Evolutionary conservation across 2,113 vertebrate genomes (phyloP).

Genomic region (Mustela nigripes): DNA sequence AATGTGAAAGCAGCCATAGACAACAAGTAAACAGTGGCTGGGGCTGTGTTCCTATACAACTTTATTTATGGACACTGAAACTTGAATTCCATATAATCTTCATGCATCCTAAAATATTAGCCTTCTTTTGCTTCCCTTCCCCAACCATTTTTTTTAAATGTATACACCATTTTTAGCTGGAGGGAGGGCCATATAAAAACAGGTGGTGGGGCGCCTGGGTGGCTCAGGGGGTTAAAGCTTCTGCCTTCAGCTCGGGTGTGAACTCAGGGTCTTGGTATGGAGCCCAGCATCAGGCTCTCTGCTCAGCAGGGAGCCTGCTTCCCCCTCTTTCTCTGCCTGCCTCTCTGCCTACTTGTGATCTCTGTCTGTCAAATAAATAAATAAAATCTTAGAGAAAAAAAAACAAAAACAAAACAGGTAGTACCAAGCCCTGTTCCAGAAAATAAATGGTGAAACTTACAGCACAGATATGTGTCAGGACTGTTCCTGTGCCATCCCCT

Average conservation of each 20-base stretch:
- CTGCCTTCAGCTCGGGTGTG: too few relatives aligned
- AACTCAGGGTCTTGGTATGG: too few relatives aligned
- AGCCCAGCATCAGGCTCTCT: too few relatives aligned
- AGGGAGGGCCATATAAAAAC: neutral
- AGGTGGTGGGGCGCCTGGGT: neutral
- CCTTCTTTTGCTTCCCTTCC: neutral
- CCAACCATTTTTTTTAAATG: neutral
- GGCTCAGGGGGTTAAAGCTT: too few relatives aligned
- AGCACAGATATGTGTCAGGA: neutral
- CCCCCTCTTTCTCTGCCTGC: too few relatives aligned
- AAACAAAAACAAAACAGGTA: neutral
- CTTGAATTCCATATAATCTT: neutral
- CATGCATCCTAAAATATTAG: neutral
- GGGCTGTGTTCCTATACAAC: slow-evolving; percentile 11
- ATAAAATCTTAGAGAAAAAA: too few relatives aligned
- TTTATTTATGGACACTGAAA: slow-evolving; percentile 22
- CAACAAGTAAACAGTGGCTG: neutral
- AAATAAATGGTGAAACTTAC: neutral
- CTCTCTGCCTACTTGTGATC: too few relatives aligned
- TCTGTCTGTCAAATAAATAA: too few relatives aligned
- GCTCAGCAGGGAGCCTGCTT: too few relatives aligned
- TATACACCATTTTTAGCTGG: neutral
- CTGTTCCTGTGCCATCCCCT: neutral
- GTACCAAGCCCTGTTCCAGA: neutral
- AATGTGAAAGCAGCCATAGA: neutral